phyloP scores from a whole-genome alignment of 2,797 vertebrate species.

The Coluber constrictor region DNA sequence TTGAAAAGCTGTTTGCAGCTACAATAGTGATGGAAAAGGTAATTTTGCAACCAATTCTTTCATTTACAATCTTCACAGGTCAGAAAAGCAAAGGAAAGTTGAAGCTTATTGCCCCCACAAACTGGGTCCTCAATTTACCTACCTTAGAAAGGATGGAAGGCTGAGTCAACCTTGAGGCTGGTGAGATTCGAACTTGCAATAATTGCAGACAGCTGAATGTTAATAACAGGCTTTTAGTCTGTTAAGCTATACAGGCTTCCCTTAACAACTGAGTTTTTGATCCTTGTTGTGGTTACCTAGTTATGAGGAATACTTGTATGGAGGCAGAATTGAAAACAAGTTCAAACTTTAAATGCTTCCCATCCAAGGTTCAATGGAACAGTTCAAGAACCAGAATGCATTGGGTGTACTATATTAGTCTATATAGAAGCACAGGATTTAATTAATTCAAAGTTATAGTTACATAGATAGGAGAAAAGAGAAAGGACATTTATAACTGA shows the following conservation, averaged over 20 bases:
- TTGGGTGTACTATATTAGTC: background rate
- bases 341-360: background rate
- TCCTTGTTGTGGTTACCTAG: background rate
- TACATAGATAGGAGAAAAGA: background rate
- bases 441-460: background rate
- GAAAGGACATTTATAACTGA: background rate
- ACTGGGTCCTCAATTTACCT: no score
- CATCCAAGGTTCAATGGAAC: background rate
- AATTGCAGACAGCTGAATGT: no score
- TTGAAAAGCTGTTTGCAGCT: background rate
- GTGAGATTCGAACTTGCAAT: no score
- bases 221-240: no score
- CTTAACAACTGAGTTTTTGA: background rate
- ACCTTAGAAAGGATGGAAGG: no score
- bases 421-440: background rate
- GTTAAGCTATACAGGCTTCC: no score
- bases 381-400: background rate
- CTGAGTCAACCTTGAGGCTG: no score
- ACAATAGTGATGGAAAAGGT: background rate
- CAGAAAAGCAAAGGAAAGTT: background rate
- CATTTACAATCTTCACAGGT: no score
- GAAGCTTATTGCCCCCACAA: no score
- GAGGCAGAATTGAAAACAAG: background rate
- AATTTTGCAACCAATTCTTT: background rate
- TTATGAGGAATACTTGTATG: background rate